phyloP scores from a whole-genome alignment of 2,888 invertebrate species.

The Xestia ashworthii region DNA sequence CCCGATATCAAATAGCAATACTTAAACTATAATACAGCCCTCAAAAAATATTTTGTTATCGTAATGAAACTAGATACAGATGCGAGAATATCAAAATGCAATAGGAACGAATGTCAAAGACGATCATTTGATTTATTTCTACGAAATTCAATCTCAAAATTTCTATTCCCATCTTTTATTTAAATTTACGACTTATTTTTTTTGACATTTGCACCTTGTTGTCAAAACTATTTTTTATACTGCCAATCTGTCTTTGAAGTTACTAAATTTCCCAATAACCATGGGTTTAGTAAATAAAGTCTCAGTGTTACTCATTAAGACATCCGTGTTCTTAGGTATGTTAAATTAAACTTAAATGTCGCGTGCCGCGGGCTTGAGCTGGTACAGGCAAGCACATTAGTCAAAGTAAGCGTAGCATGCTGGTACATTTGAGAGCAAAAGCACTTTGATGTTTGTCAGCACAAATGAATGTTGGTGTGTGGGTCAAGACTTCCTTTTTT shows the following conservation, averaged over 20 bases:
- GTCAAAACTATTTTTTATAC: background rate
- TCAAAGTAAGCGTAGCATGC: slow-evolving; percentile 75
- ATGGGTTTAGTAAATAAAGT: slow-evolving; percentile 45
- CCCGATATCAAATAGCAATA: too few species aligned
- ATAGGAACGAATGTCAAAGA: background rate
- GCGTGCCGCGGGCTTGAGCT: slow-evolving; percentile 63
- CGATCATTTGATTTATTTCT: background rate
- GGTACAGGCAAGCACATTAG: slow-evolving; percentile 66
- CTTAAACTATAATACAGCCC: too few species aligned
- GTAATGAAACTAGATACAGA: slow-evolving; percentile 38
- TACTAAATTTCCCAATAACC: slow-evolving; percentile 21
- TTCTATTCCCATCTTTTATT: slow-evolving; percentile 14
- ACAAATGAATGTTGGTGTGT: slow-evolving; percentile 45
- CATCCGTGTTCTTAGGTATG: slow-evolving; percentile 68
- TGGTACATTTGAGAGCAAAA: slow-evolving; percentile 56
- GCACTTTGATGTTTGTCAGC: slow-evolving; percentile 65
- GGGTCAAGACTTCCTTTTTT: slow-evolving; percentile 10
- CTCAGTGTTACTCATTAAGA: slow-evolving; percentile 68
- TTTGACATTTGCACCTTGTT: background rate
- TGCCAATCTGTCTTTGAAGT: slow-evolving; percentile 30
- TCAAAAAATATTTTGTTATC: background rate
- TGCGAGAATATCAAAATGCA: slow-evolving; percentile 1
- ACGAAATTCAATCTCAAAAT: slow-evolving; percentile 27
- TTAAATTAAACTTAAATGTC: slow-evolving; percentile 74
- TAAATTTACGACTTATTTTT: background rate